Percentiles rank a stretch among this genome's conserved stretches.
phyloP scores from a whole-genome alignment of 2,888 invertebrate genomes.

The Tridacna crocea region DNA sequence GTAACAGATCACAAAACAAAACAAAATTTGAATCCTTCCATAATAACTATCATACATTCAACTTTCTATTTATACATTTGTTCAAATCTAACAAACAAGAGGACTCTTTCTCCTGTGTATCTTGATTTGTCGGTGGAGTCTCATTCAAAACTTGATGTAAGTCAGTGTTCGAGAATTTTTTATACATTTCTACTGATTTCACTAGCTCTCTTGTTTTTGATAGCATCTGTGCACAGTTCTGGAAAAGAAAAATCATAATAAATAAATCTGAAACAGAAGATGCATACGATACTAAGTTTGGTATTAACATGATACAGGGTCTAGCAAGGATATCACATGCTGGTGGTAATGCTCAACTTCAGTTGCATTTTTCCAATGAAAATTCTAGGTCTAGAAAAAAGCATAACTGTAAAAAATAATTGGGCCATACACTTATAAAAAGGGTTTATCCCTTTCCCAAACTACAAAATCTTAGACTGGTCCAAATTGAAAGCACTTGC shows the following conservation, averaged over 20 bases:
- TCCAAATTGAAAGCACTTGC: too few species aligned
- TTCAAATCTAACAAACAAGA: slow-evolving; percentile 4
- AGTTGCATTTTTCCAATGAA: too few species aligned
- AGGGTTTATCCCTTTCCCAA: too few species aligned
- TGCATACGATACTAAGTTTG: background rate
- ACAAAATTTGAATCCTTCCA: too few species aligned
- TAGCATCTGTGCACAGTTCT: slow-evolving; percentile 38
- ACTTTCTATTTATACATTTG: slow-evolving; percentile 11
- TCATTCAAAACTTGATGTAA: slow-evolving; percentile 28
- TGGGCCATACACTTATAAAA: too few species aligned
- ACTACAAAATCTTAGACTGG: too few species aligned
- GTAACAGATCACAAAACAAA: too few species aligned
- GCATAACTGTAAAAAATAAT: too few species aligned
- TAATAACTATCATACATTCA: slow-evolving; percentile 12
- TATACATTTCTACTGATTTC: slow-evolving; percentile 30
- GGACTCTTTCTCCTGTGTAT: background rate
- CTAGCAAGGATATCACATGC: too few species aligned
- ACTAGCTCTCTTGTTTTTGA: slow-evolving; percentile 38
- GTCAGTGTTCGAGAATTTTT: slow-evolving; percentile 32
- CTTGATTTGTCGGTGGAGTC: slow-evolving; percentile 18
- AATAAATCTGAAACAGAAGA: background rate
- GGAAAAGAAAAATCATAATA: slow-evolving; percentile 18
- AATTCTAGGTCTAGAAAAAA: too few species aligned
- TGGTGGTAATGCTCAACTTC: too few species aligned
- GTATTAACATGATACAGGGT: too few species aligned